A percentile compares a stretch with the other conserved stretches of the same genome.
Evolutionary conservation across 2,797 vertebrate species (phyloP).

Genomic region (Cossypha niveicapilla): DNA sequence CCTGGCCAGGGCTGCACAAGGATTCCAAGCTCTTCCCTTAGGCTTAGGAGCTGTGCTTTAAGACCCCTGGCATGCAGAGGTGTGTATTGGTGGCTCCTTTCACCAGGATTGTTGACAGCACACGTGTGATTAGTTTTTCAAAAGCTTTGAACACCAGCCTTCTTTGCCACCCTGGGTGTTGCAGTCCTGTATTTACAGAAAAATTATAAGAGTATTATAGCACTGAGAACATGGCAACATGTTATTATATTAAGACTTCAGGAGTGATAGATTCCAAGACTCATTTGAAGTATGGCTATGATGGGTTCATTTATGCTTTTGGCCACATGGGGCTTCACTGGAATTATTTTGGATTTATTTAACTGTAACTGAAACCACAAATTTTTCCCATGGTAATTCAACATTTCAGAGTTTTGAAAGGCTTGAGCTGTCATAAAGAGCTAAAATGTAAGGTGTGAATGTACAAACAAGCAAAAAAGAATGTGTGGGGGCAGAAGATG

Average conservation of each 20-base stretch:
- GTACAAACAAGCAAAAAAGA: background rate
- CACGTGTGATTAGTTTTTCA: background rate
- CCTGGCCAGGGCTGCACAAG: accelerated
- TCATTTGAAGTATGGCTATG: background rate
- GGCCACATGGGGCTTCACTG: background rate
- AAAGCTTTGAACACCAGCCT: background rate
- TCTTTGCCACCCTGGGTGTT: background rate
- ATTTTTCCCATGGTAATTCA: background rate
- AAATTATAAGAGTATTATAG: background rate
- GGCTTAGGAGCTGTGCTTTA: background rate
- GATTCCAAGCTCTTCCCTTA: background rate
- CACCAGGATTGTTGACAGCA: background rate
- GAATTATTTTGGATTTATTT: background rate
- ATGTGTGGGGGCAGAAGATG: background rate
- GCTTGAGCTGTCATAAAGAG: background rate
- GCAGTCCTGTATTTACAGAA: background rate
- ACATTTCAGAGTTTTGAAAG: background rate
- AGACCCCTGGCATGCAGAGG: background rate
- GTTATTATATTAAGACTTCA: background rate
- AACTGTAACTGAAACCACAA: background rate
- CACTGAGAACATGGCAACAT: background rate
- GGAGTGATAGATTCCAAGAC: background rate
- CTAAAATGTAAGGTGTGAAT: slow-evolving; percentile 13
- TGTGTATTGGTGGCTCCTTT: background rate
- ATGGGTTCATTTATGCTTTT: background rate